These are phyloP conservation scores for Netelia virgata DNA, from an alignment of 2,888 invertebrate genomes.

Conservation along the genomic window DNA sequence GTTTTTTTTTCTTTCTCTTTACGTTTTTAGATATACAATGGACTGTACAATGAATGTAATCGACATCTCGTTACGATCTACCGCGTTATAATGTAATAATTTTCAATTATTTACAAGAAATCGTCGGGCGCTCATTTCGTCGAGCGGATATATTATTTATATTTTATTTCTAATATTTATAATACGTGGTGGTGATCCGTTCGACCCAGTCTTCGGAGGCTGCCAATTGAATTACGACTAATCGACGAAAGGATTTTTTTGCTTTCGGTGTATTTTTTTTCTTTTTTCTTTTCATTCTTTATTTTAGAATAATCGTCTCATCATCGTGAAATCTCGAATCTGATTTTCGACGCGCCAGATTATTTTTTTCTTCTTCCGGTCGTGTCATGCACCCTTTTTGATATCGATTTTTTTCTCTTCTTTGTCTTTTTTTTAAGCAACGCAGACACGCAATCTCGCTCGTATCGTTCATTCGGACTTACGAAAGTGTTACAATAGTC, in stretches of 20 bases:
- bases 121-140: not conserved
- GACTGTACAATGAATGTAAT: slow-evolving; percentile 66
- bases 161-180: slow-evolving; percentile 18
- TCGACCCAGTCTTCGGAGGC: slow-evolving; percentile 39
- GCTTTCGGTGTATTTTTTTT: not conserved
- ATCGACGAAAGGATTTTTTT: slow-evolving; percentile 41
- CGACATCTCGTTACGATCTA: slow-evolving; percentile 61
- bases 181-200: slow-evolving; percentile 37
- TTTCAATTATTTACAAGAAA: slow-evolving; percentile 66
- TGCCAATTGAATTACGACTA: slow-evolving; percentile 32
- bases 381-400: slow-evolving; percentile 48
- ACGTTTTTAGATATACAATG: slow-evolving; percentile 60
- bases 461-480: slow-evolving; percentile 23
- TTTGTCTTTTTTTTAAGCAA: slow-evolving; percentile 8
- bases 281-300: slow-evolving; percentile 14
- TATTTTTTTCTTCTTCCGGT: slow-evolving; percentile 2
- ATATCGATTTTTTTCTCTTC: slow-evolving; percentile 19
- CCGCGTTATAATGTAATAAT: slow-evolving; percentile 58
- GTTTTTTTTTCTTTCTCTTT: not conserved
- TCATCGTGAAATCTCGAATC: slow-evolving; percentile 27
- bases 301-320: slow-evolving; percentile 52
- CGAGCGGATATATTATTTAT: slow-evolving; percentile 21
- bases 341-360: slow-evolving; percentile 10
- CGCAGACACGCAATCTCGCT: slow-evolving; percentile 12
- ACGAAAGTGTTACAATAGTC: slow-evolving; percentile 46